A percentile compares a stretch with the other conserved stretches of the same genome.
Conservation (phyloP, 1,140 invertebrate genomes). For the Solenopsis invicta region DNA sequence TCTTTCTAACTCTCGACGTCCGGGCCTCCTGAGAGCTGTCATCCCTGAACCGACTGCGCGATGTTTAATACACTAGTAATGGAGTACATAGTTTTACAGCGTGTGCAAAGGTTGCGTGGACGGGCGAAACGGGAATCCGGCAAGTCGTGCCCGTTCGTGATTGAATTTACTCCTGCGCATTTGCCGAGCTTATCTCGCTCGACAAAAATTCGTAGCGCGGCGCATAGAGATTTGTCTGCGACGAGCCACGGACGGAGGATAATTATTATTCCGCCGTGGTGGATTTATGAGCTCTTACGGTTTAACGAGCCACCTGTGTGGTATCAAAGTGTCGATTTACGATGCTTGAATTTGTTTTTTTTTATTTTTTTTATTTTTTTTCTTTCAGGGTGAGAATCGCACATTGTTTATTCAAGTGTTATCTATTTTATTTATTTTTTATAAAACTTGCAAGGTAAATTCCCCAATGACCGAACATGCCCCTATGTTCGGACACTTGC, state of each 20-base stretch:
- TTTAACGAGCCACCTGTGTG: slow-evolving; percentile 10
- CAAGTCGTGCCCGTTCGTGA: slow-evolving; percentile 36
- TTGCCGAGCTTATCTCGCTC: neutral
- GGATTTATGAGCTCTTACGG: neutral
- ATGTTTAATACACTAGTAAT: slow-evolving; percentile 76
- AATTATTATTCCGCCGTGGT: neutral
- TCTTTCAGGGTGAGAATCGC: neutral
- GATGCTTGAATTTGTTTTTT: neutral
- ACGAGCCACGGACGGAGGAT: neutral
- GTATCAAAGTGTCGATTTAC: slow-evolving; percentile 9
- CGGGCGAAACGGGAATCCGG: neutral
- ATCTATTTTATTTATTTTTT: slow-evolving; percentile 15
- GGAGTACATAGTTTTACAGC: slow-evolving; percentile 66
- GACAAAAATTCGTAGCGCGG: neutral
- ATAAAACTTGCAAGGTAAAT: neutral
- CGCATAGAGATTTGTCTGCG: slow-evolving; percentile 2
- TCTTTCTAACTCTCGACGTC: slow-evolving; percentile 66
- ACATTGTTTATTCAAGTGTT: neutral
- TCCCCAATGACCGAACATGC: too few species aligned
- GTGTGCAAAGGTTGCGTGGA: slow-evolving; percentile 23
- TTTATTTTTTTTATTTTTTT: neutral
- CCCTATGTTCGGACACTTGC: too few species aligned
- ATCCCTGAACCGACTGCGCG: slow-evolving; percentile 71
- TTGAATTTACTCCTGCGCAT: slow-evolving; percentile 64
- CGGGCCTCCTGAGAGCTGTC: slow-evolving; percentile 77